Evolutionary conservation across 2,888 invertebrate species (phyloP).

Genomic region (Gnatocerus cornutus): DNA sequence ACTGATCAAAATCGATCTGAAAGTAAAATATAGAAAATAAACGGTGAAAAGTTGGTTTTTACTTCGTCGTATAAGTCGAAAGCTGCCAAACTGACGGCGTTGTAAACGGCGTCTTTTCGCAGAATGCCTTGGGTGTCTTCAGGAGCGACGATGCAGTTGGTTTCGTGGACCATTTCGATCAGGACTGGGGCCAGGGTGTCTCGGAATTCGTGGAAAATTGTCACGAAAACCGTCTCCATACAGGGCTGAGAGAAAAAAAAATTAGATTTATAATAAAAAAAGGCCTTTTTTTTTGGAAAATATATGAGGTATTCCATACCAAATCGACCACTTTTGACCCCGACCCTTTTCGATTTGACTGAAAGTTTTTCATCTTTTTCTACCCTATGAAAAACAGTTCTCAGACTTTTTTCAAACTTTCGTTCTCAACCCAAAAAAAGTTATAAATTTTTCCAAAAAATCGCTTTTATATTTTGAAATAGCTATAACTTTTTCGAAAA

Average conservation of each 20-base stretch:
- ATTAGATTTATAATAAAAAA: too few species aligned
- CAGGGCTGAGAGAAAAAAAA: conserved; percentile 79
- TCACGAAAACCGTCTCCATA: conserved; percentile 88
- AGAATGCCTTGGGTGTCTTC: conserved; percentile 87
- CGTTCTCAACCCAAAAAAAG: too few species aligned
- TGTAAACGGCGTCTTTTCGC: conserved; percentile 94
- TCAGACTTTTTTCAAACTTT: too few species aligned
- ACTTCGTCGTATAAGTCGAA: conserved; percentile 94
- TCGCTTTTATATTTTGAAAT: too few species aligned
- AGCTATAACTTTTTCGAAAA: too few species aligned
- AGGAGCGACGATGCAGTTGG: conserved; percentile 78
- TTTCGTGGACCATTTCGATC: conserved; percentile 79
- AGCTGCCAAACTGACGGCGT: conserved; percentile 90
- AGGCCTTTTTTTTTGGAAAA: too few species aligned
- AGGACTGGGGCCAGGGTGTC: conserved; percentile 83
- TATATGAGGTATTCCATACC: too few species aligned
- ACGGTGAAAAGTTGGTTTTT: conserved; percentile 54
- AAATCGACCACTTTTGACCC: too few species aligned
- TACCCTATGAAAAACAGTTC: too few species aligned
- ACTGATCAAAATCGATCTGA: conserved; percentile 92
- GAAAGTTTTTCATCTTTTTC: too few species aligned
- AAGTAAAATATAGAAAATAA: background rate
- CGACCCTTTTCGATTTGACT: too few species aligned
- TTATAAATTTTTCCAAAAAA: too few species aligned
- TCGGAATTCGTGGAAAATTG: conserved; percentile 87